Conservation (phyloP, 2,888 invertebrate species). For the Rhingia rostrata region DNA sequence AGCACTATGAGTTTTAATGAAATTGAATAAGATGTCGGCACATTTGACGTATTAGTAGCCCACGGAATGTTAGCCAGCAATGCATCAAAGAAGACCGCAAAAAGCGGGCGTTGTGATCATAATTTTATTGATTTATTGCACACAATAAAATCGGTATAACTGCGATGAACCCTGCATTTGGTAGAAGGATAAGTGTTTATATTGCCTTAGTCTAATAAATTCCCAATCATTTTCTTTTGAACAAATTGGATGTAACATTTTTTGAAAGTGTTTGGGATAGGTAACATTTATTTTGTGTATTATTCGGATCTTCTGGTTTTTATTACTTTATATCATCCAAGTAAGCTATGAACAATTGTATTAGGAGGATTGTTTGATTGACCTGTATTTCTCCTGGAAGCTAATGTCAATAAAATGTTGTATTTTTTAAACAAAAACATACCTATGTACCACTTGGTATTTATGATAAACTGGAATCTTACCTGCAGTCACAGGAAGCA, state of each 20-base stretch:
- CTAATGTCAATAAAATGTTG: too few species aligned
- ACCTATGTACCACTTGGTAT: too few species aligned
- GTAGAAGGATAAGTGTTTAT: constrained; percentile 69
- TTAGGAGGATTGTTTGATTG: too few species aligned
- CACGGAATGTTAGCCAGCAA: constrained; percentile 36
- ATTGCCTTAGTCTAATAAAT: constrained; percentile 68
- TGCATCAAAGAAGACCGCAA: constrained; percentile 62
- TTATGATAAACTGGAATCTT: too few species aligned
- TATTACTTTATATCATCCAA: neutral
- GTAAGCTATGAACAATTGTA: too few species aligned
- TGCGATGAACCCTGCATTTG: constrained; percentile 35
- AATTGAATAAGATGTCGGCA: constrained; percentile 67
- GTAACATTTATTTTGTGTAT: neutral
- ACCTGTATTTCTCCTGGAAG: too few species aligned
- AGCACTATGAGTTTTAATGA: constrained; percentile 40
- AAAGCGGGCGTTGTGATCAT: constrained; percentile 76
- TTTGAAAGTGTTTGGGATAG: constrained; percentile 38
- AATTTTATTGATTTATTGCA: constrained; percentile 78
- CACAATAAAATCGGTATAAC: constrained; percentile 63
- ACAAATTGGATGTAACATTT: constrained; percentile 28
- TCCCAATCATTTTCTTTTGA: constrained; percentile 57
- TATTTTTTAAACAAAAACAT: too few species aligned
- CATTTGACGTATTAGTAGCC: constrained; percentile 65
- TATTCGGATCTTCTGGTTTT: neutral
- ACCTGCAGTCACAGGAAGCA: too few species aligned